Evolutionary conservation across 2,888 invertebrate genomes (phyloP).

Genomic region (Heliconius erato): DNA sequence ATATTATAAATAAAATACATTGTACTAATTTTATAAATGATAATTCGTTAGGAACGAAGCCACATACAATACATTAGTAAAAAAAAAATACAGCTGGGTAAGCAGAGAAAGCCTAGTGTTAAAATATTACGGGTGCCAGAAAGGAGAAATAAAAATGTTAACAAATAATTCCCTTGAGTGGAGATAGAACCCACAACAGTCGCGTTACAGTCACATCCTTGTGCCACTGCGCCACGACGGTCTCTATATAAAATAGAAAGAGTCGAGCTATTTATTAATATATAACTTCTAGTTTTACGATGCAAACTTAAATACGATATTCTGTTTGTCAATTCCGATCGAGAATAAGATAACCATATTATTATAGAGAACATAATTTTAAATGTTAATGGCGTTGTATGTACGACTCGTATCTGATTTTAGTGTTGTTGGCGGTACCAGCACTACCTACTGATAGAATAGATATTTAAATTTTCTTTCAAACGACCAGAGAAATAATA

Average conservation of each 20-base stretch:
- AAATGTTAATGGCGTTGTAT: constrained; percentile 30
- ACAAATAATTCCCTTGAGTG: too few relatives aligned
- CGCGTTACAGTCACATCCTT: too few relatives aligned
- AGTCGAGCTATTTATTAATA: neutral
- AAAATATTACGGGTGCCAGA: too few relatives aligned
- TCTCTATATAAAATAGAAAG: neutral
- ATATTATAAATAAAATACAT: too few relatives aligned
- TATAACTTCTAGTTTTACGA: constrained; percentile 20
- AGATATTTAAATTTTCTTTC: constrained; percentile 17
- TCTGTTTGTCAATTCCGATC: constrained; percentile 29
- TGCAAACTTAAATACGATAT: constrained; percentile 20
- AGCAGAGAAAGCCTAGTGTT: too few relatives aligned
- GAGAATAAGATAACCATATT: constrained; percentile 30
- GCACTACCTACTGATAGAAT: neutral
- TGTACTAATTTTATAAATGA: too few relatives aligned
- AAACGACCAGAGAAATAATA: neutral
- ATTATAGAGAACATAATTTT: constrained; percentile 34
- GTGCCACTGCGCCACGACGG: too few relatives aligned
- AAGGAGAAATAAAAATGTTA: too few relatives aligned
- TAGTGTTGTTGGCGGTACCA: neutral
- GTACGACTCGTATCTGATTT: constrained; percentile 24
- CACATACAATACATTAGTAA: too few relatives aligned
- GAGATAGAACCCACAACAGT: too few relatives aligned
- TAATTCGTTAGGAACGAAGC: too few relatives aligned
- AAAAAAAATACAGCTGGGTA: too few relatives aligned